Base-by-base conservation (phyloP, 2,797 vertebrate genomes). In the Vultur gryphus region DNA sequence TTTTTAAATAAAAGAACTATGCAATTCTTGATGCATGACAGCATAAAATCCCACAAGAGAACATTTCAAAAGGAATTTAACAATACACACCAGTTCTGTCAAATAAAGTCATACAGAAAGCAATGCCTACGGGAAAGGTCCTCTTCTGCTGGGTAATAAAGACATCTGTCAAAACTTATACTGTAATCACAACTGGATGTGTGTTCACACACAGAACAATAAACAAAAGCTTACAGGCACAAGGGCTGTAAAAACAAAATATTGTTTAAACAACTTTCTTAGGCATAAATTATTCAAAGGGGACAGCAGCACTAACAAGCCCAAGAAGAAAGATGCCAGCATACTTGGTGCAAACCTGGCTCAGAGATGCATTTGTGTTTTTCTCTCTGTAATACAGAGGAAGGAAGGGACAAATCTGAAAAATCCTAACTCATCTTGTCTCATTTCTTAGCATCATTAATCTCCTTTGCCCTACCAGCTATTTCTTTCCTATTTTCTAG, bases 51-150 rank as follows among this genome's bases (percentile, higher is more conserved):
- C 26, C 70, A 69, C 54, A 78, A 89, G 65, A 88, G 8, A 88
- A 79, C 25, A 87, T 90, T 94, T 97, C 61, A 78, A 94, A 91
- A 86, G 17, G 24, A 92, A 90, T 82, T 88, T 92, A 96, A 84
- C 55, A 75, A 84, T 54, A 71, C 29, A 39, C 8, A 87, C n/a
- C 14, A 82, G 41, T 84, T 91, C 41, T 76, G 87, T 83, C 85
- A 93, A 91, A 89, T 73, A 79, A 71, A 93, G 43, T 73, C 55
- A 70, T 84, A 49, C 41, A 79, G 61, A 90, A 91, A 86, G 23
- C 23, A 90, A 51, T 70, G 70, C 70, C 49, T 93, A 69, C 0
- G 2, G 80, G 84, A 92, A 89, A 67, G 54, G 64, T 64, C 35
- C n/a, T 86, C 37, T 89, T 78, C 44, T 1, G 0, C 44, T 64